phyloP scores from a whole-genome alignment of 2,113 vertebrate genomes.

The Butorides virescens region DNA sequence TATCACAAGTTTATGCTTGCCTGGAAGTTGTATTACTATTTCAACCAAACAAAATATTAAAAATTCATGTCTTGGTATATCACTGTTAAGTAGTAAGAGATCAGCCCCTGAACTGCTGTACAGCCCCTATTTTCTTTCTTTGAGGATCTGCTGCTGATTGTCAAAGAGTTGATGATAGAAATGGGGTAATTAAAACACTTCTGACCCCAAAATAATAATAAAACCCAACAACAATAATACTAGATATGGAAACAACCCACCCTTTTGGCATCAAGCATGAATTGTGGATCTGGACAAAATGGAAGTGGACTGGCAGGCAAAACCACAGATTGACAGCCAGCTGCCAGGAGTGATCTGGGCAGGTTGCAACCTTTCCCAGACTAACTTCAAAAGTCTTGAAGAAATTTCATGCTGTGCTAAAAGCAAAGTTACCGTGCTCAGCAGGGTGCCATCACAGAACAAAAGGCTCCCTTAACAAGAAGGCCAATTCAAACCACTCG shows the following conservation, averaged over 20 bases:
- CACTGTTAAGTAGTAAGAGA: background rate
- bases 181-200: background rate
- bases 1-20: background rate
- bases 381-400: background rate
- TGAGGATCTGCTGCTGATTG: background rate
- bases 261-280: background rate
- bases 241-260: background rate
- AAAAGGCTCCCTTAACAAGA: constrained; percentile 30
- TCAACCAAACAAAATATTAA: background rate
- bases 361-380: background rate
- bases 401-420: constrained; percentile 34
- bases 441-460: background rate
- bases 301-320: background rate
- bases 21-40: background rate
- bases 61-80: background rate
- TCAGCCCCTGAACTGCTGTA: background rate
- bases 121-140: background rate
- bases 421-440: constrained; percentile 30
- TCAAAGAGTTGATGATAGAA: background rate
- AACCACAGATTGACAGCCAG: background rate
- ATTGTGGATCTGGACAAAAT: background rate
- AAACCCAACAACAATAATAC: background rate
- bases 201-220: background rate
- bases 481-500: background rate
- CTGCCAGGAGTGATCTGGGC: background rate